A percentile compares a stretch with the other conserved stretches of the same genome.
Evolutionary conservation across 1,140 invertebrate species (phyloP).

Genomic region (Frieseomelitta varia): DNA sequence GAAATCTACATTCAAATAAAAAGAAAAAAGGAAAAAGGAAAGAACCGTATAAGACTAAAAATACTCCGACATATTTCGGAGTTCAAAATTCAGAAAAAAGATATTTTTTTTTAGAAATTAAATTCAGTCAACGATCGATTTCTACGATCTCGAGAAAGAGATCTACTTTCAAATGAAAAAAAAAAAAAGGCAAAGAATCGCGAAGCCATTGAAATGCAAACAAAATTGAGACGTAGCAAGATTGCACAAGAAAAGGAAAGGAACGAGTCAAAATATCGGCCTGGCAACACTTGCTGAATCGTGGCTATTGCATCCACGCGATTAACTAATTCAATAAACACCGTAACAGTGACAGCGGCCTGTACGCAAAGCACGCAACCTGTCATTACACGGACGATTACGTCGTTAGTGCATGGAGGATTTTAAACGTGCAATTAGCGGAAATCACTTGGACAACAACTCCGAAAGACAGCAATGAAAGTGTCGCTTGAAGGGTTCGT

Average conservation of each 20-base stretch:
- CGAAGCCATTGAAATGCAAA: background rate
- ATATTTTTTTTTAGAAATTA: too few relatives aligned
- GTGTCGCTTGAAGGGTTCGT: conserved; percentile 26
- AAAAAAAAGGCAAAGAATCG: background rate
- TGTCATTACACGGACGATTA: conserved; percentile 74
- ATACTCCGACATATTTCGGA: too few relatives aligned
- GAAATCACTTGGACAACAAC: conserved; percentile 50
- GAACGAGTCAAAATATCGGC: conserved; percentile 10
- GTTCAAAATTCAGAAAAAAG: too few relatives aligned
- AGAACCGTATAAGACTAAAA: background rate
- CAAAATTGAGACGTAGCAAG: conserved; percentile 13
- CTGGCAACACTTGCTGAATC: conserved; percentile 7
- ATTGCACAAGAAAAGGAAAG: background rate
- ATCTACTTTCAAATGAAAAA: background rate
- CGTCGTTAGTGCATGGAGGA: conserved; percentile 66
- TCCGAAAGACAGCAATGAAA: conserved; percentile 40
- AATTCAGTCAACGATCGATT: too few relatives aligned
- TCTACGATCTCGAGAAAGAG: too few relatives aligned
- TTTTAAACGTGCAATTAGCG: conserved; percentile 71
- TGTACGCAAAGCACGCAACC: conserved; percentile 56
- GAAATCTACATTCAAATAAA: background rate
- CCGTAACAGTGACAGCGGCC: conserved; percentile 62
- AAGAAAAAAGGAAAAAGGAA: background rate
- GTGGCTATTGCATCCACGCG: conserved; percentile 37
- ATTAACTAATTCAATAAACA: conserved; percentile 75